These are phyloP conservation scores for Umimayanthus kanabou DNA, from an alignment of 92 coral and sea anemone genomes.

Conservation along the genomic window DNA sequence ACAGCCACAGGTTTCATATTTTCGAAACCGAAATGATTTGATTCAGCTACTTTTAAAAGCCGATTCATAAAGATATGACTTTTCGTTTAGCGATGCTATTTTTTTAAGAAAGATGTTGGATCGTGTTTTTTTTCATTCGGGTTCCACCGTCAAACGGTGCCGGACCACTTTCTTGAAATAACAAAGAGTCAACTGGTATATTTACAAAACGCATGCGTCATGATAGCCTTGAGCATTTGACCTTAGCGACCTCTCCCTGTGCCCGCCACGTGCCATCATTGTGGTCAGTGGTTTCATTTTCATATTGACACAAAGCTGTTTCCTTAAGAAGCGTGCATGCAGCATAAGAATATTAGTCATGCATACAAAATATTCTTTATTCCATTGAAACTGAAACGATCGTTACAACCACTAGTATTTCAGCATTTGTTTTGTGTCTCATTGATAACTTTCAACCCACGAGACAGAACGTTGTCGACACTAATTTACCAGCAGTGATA, in stretches of 20 bases:
- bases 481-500: not conserved
- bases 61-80: too few species aligned
- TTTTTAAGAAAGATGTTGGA: not conserved
- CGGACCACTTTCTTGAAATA: not conserved
- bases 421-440: not conserved
- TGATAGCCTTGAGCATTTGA: slow-evolving; percentile 15
- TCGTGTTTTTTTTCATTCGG: not conserved
- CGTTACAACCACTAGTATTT: not conserved
- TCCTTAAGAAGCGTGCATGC: slow-evolving; percentile 15
- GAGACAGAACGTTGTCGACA: not conserved
- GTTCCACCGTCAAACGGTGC: not conserved
- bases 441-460: not conserved
- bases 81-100: too few species aligned
- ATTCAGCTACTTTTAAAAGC: not conserved
- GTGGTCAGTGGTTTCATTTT: slow-evolving; percentile 23
- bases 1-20: not conserved
- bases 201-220: slow-evolving; percentile 17
- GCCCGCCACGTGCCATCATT: slow-evolving; percentile 34
- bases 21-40: not conserved
- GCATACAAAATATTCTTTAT: slow-evolving; percentile 17
- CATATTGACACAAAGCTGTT: slow-evolving; percentile 23
- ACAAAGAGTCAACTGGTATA: not conserved
- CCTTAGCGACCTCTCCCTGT: slow-evolving; percentile 23
- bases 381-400: not conserved
- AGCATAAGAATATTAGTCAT: slow-evolving; percentile 1